These are phyloP conservation scores for Caenorhabditis sp. DNA, from an alignment of 2,888 invertebrate genomes.

Conservation along the genomic window DNA sequence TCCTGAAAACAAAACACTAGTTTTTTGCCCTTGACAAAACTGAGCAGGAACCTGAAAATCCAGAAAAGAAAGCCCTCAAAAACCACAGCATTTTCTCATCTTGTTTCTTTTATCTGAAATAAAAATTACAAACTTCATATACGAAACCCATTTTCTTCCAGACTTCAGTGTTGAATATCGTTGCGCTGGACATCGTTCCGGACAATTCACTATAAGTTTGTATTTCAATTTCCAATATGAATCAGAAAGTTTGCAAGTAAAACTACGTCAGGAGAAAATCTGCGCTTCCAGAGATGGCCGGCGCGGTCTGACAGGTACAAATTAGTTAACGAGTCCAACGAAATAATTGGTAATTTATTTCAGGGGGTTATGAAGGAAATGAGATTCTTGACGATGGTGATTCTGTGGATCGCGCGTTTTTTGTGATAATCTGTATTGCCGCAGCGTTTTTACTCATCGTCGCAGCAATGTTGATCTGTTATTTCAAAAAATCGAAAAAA, in stretches of 20 bases:
- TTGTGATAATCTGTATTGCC: slow-evolving; percentile 44
- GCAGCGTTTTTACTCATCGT: slow-evolving; percentile 48
- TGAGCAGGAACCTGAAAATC: too few relatives aligned
- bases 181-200: slow-evolving; percentile 65
- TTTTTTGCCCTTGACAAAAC: too few relatives aligned
- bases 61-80: too few relatives aligned
- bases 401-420: slow-evolving; percentile 32
- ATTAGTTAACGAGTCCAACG: background rate
- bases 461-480: slow-evolving; percentile 44
- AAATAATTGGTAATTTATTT: slow-evolving; percentile 1
- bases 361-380: slow-evolving; percentile 29
- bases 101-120: too few relatives aligned
- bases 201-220: slow-evolving; percentile 63
- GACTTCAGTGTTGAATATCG: slow-evolving; percentile 68
- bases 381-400: slow-evolving; percentile 27
- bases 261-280: slow-evolving; percentile 54
- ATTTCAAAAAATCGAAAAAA: slow-evolving; percentile 51
- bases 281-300: slow-evolving; percentile 49
- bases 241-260: slow-evolving; percentile 34
- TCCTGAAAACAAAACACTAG: too few relatives aligned
- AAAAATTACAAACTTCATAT: too few relatives aligned
- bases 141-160: slow-evolving; percentile 15
- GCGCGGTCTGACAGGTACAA: slow-evolving; percentile 36
- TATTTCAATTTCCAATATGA: slow-evolving; percentile 53
- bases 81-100: too few relatives aligned